Evolutionary conservation across 2,113 vertebrate species (phyloP), one percentile per base, ranked within the genome.

Genomic region (Alaudala cheleensis): DNA sequence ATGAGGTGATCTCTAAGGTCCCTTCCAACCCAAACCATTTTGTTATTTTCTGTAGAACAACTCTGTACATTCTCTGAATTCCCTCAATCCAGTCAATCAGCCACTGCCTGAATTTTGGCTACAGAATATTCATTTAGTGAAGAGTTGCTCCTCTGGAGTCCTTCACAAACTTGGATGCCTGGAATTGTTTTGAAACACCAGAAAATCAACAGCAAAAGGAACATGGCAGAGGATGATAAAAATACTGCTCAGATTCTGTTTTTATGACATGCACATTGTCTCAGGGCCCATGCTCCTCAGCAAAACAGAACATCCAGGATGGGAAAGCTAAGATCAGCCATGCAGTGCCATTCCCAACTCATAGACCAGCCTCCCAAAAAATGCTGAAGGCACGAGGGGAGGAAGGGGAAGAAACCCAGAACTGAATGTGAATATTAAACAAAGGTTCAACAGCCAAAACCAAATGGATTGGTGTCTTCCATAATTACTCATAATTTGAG

Each of bases 301-400:
- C 79, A 95, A 93, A 90, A 81, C 28, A 23, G 10, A 69, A 51
- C 50, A 29, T 47, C 84, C 50, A 64, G n/a, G 42, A 47, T 3
- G 70, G 64, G 20, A 53, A 49, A 62, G 14, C 62, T 62, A 81
- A 44, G 69, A 42, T 79, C 14, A 93, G 97, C 97, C 98, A 98
- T 98, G 98, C 98, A 97, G 92, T 95, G 97, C 92, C 96, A 92
- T 86, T 87, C 93, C 56, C 53, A 61, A 33, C 12, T 50, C 42
- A 37, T 1, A 69, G 60, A 60, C 80, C 6, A 44, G 56, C 8
- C 8, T 87, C 76, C 81, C 72, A 37, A 25, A 44, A 82, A 81
- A 79, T 37, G 87, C 53, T 53, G 65, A 57, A 42, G 80, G 81
- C 92, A 92, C 29, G 14, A 71, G 61, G 74, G 64, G 25, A 86